Base-by-base conservation (phyloP, 2,113 vertebrate genomes). In the Centropristis striata region DNA sequence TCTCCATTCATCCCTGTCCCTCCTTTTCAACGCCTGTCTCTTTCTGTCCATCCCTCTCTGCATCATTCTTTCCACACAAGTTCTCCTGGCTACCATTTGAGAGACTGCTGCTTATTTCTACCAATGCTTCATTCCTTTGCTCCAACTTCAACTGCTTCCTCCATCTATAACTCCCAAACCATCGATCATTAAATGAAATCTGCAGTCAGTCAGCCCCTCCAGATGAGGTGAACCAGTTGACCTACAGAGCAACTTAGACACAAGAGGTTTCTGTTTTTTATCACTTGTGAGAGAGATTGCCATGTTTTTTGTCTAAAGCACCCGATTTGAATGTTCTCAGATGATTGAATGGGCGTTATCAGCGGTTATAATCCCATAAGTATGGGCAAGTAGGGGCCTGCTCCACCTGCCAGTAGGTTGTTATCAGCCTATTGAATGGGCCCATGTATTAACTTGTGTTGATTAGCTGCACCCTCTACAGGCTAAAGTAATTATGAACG, bases 11-110 rank as follows among this genome's bases (percentile, higher is more conserved):
- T 85, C 75, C 51, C 70, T 75, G 82, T 81, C 59, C 61, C 47
- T 86, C 66, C 75, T 73, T 83, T 88, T 89, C 69, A 86, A 79
- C 57, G 55, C 87, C 75, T 90, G 88, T 90, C 89, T 79, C 76
- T 84, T 80, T 83, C 85, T 75, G 75, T 87, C 81, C 76, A 80
- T 81, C 75, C 69, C 15, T 61, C 60, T 61, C 54, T 88, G 59
- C 80, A 72, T 90, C 90, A 85, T 61, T 50, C 55, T 58, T 74
- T 55, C 59, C n/a, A 44, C 16, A 20, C 80, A 81, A 75, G 41
- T 59, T 78, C 66, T 55, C 46, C 47, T 14, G 0, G 71, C 39
- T 42, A 50, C 54, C 44, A 4, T 1, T 7, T 69, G n/a, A 47
- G 49, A 71, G 68, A 69, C 51, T 2, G 4, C 42, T 9, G 32